These are phyloP conservation scores for Chorisops tibialis DNA, from an alignment of 2,888 invertebrate genomes.

Conservation along the genomic window DNA sequence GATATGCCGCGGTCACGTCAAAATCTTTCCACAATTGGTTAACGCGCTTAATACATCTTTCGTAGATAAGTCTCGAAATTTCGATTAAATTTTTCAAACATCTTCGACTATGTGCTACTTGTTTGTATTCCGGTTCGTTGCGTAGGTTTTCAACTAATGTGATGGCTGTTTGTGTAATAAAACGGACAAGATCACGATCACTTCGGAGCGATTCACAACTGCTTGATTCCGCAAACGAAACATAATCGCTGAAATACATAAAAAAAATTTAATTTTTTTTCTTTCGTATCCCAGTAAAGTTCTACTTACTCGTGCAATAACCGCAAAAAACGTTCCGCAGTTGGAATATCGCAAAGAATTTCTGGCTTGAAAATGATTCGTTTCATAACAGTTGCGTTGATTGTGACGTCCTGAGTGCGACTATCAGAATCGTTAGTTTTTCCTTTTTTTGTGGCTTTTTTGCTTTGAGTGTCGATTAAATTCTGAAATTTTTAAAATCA, in stretches of 20 bases:
- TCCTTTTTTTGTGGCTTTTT: conserved; percentile 36
- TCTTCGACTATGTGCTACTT: conserved; percentile 45
- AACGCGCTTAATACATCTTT: conserved; percentile 53
- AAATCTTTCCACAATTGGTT: conserved; percentile 53
- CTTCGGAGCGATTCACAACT: conserved; percentile 53
- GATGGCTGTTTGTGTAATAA: conserved; percentile 51
- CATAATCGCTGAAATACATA: conserved; percentile 48
- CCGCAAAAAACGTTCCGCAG: conserved; percentile 44
- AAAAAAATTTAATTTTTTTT: conserved; percentile 8
- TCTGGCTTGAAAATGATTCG: conserved; percentile 42
- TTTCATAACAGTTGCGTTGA: conserved; percentile 43
- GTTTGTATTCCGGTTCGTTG: conserved; percentile 45
- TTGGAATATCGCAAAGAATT: conserved; percentile 47
- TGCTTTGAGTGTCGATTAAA: conserved; percentile 23
- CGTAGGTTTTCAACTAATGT: conserved; percentile 42
- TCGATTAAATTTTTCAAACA: conserved; percentile 44
- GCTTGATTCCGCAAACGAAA: conserved; percentile 54
- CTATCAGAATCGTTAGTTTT: conserved; percentile 35
- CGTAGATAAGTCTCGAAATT: conserved; percentile 46
- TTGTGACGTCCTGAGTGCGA: conserved; percentile 39
- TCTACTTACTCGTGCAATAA: conserved; percentile 44
- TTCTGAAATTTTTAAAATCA: conserved; percentile 18
- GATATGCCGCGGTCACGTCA: conserved; percentile 54
- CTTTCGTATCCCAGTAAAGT: no score
- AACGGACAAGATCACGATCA: conserved; percentile 57